Evolutionary conservation across 2,797 vertebrate genomes (phyloP), one percentile per base, ranked within the genome.

Genomic region (Poeciliopsis paucimaculata): DNA sequence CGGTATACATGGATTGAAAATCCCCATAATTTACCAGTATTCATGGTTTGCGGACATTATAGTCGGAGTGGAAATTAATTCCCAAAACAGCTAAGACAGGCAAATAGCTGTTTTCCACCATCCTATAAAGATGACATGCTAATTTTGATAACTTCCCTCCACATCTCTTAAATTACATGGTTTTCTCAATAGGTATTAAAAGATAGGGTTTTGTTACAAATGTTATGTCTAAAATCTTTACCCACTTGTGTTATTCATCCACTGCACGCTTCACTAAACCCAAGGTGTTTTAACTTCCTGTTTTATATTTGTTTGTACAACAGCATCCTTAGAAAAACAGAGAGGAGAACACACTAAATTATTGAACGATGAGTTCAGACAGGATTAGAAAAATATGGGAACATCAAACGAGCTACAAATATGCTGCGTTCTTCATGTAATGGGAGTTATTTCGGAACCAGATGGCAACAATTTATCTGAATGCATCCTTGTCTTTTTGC

Each of bases 391-490:
- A 36, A 66, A 66, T 66, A 39, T 39, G 34, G 36, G 16, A 16
- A 39, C 62, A 66, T 66, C 18, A 66, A 36, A 66, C 62, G 36
- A 66, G 28, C 10, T 31, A 31, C 57, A 62, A 34, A 34, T 31
- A 34, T 31, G 62, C 62, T 20, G 34, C 8, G 62, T 66, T 36
- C 34, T 66, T 66, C 62, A 9, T 39, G 15, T 66, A 66, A 66
- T 66, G 62, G 62, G 36, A 66, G 62, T 66, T 66, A 66, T 66
- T 66, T 36, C 34, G 9, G 62, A 7, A 66, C 62, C 62, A 66
- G 62, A 66, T 66, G 34, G 62, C 34, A 36, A 66, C 34, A 66
- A 39, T 66, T 39, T 66, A 66, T 39, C 34, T 66, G 62, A 66
- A 66, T 66, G 34, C 34, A 10, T 66, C 34, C 8, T 18, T 66